Evolutionary conservation across 2,797 vertebrate species (phyloP).

Genomic region (Crax fasciolata): DNA sequence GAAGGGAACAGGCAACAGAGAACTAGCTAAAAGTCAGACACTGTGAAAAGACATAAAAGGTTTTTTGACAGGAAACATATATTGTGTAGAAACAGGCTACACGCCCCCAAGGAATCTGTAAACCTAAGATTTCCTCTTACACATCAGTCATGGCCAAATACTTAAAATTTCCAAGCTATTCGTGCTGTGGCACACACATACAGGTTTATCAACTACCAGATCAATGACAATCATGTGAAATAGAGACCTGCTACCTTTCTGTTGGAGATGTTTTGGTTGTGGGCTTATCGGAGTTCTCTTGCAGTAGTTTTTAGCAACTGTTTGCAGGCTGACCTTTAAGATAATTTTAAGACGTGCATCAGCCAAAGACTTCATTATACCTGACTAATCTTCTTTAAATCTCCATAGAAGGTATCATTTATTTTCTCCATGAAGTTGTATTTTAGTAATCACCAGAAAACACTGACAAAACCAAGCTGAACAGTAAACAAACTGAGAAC

Average conservation of each 20-base stretch:
- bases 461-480: neutral
- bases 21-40: neutral
- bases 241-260: neutral
- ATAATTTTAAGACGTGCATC: neutral
- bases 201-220: neutral
- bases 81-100: neutral
- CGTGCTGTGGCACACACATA: neutral
- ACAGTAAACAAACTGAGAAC: neutral
- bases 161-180: neutral
- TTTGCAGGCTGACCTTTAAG: neutral
- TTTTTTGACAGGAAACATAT: neutral
- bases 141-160: neutral
- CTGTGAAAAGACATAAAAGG: neutral
- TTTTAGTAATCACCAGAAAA: neutral
- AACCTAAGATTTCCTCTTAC: neutral
- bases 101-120: neutral
- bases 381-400: neutral
- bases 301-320: neutral
- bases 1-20: neutral
- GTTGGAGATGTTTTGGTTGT: rapidly evolving
- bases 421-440: neutral
- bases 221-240: neutral
- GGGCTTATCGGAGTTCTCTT: neutral
- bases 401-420: neutral
- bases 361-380: neutral